phyloP scores from a whole-genome alignment of 2,113 vertebrate genomes.

The Ursus arctos region DNA sequence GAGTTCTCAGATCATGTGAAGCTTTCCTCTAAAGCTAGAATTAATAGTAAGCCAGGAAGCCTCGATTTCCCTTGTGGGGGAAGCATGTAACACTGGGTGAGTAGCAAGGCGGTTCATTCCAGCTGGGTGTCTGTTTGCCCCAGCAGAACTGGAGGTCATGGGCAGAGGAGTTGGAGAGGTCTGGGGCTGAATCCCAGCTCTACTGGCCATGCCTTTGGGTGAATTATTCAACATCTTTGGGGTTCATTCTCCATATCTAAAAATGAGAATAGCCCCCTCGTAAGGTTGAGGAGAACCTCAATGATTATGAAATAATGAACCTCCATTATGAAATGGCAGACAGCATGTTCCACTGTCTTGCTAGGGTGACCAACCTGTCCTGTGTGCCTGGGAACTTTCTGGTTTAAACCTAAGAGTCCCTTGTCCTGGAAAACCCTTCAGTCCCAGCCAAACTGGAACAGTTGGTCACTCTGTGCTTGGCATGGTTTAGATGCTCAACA shows the following conservation, averaged over 20 bases:
- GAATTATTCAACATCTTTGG: background rate
- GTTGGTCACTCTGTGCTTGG: background rate
- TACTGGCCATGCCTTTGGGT: background rate
- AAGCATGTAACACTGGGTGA: background rate
- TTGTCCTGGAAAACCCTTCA: background rate
- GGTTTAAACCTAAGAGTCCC: background rate
- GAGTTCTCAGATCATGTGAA: background rate
- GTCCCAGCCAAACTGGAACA: background rate
- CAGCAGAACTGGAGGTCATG: no score
- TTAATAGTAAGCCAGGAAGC: background rate
- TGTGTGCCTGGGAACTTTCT: background rate
- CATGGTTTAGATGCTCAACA: background rate
- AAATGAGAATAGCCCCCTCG: background rate
- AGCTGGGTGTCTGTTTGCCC: background rate
- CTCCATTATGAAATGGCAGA: background rate
- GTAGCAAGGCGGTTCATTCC: accelerated
- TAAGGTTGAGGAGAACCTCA: background rate
- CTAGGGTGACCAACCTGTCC: background rate
- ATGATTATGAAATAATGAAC: background rate
- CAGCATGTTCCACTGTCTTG: background rate
- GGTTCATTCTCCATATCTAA: background rate
- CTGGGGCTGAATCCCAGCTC: conserved; percentile 21
- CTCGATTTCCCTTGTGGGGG: background rate
- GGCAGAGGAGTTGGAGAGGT: background rate
- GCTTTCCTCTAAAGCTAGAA: background rate